Base-by-base conservation (phyloP, 1,140 invertebrate species). In the Nixonia krombeini region DNA sequence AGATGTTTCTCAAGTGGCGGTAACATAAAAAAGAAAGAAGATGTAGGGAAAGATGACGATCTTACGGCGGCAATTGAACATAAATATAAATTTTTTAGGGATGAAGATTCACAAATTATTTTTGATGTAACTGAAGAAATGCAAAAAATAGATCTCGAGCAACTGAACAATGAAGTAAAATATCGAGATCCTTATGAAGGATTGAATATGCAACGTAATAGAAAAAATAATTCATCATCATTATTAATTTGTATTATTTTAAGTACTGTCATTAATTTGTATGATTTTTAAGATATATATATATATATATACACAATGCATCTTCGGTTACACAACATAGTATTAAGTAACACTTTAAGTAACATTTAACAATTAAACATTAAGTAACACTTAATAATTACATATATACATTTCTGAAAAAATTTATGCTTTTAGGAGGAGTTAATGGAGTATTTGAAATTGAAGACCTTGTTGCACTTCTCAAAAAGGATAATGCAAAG, bases 361-460 rank as follows among this genome's bases (percentile, higher is more conserved):
- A n/a, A n/a, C n/a, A n/a, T n/a, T n/a, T n/a, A n/a, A n/a, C n/a
- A n/a, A n/a, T n/a, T n/a, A n/a, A n/a, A n/a, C n/a, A n/a, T n/a
- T n/a, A n/a, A n/a, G n/a, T n/a, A n/a, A n/a, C n/a, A n/a, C n/a
- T n/a, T n/a, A n/a, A n/a, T n/a, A n/a, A n/a, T n/a, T n/a, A n/a
- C n/a, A n/a, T n/a, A n/a, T n/a, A n/a, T n/a, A n/a, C n/a, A n/a
- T n/a, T n/a, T n/a, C n/a, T n/a, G n/a, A n/a, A n/a, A n/a, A n/a
- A n/a, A n/a, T n/a, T n/a, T n/a, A n/a, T n/a, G n/a, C n/a, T n/a
- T n/a, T n/a, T n/a, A 96, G 94, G 91, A 75, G 95, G 94, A 1
- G 73, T 87, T 50, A 88, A 76, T 62, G 94, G 94, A 13, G 94
- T 96, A 0, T 96, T 91, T 82, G 94, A 96, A 72, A 88, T 97